Base-by-base conservation (phyloP, 30 jellyfish, hydroid and myxozoan species). In the Haliclystus octoradiatus region DNA sequence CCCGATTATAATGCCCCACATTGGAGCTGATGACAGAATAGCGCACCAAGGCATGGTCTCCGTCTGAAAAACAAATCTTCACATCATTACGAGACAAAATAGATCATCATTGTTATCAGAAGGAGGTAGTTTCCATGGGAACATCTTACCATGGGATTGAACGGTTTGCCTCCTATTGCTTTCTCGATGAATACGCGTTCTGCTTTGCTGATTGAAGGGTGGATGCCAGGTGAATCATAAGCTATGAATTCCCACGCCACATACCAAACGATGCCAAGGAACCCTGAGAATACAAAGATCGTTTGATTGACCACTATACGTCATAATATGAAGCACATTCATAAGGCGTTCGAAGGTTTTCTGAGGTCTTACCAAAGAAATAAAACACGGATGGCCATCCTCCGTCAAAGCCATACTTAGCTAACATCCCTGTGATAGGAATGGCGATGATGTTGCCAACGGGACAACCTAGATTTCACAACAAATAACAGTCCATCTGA, bases 351-450 rank as follows among this genome's bases (percentile, higher is more conserved):
- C n/a, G n/a, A n/a, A n/a, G n/a, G n/a, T n/a, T n/a, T n/a, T n/a
- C n/a, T n/a, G n/a, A 32, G n/a, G 3, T 22, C 87, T 71, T 79
- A 85, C 96, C 96, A 46, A 85, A 85, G 28, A 86, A 85, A 68
- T 85, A 85, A 74, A 85, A 85, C 33, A 85, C 96, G 46, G 96
- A 77, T 49, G 96, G 96, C 96, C 96, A 85, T 83, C 96, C 96
- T 35, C 96, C 96, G 71, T 85, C 96, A 68, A 85, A 85, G 3
- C 96, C 96, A 62, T 85, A 85, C 68, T 85, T 85, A n/a, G 96
- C 92, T 35, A 85, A 81, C 79, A 85, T 70, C 2, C 96, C 96
- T 2, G 96, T 85, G 19, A 78, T 33, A n/a, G 96, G 96, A 24
- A 85, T 85, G 14, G 96, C 96, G 26, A 85, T 31, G 62, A 85